A percentile compares a stretch with the other conserved stretches of the same genome.
These are phyloP conservation scores for Epinephelus awoara DNA, from an alignment of 2,797 vertebrate species.

Conservation along the genomic window DNA sequence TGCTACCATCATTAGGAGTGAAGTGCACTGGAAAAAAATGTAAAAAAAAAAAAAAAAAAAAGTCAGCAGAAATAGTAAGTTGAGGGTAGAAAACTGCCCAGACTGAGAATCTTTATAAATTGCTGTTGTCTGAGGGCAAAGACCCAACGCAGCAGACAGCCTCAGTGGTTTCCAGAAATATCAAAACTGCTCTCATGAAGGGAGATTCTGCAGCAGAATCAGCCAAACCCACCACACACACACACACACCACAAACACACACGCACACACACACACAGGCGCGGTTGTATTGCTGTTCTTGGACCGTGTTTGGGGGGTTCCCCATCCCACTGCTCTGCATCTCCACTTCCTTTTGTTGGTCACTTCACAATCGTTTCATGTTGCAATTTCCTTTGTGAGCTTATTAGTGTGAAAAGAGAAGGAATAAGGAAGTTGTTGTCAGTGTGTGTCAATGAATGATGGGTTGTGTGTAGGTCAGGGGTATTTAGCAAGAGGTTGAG, in stretches of 20 bases:
- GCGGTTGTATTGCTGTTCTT: constrained; percentile 43
- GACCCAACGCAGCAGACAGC: constrained; percentile 60
- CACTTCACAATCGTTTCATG: constrained; percentile 21
- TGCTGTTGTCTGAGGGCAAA: constrained; percentile 68
- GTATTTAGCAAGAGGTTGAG: constrained; percentile 67
- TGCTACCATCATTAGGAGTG: constrained; percentile 62
- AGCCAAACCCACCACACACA: constrained; percentile 55
- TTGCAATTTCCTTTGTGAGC: constrained; percentile 24
- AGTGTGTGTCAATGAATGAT: constrained; percentile 51
- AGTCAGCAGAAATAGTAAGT: constrained; percentile 40
- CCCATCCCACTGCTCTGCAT: constrained; percentile 51
- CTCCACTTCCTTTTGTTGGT: constrained; percentile 44
- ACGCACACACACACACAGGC: constrained; percentile 20
- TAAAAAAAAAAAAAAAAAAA: constrained; percentile 17
- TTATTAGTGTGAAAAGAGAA: constrained; percentile 12
- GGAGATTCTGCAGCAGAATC: constrained; percentile 56
- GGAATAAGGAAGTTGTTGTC: constrained; percentile 29
- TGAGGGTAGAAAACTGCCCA: constrained; percentile 49
- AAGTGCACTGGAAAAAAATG: constrained; percentile 78
- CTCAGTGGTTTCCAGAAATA: constrained; percentile 80
- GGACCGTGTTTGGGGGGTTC: constrained; percentile 57
- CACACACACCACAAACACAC: constrained; percentile 29
- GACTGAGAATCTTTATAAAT: constrained; percentile 61
- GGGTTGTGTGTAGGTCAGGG: constrained; percentile 62
- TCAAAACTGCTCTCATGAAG: constrained; percentile 70